Base-by-base conservation (phyloP, 2,888 invertebrate species). In the Auanema freiburgensis region DNA sequence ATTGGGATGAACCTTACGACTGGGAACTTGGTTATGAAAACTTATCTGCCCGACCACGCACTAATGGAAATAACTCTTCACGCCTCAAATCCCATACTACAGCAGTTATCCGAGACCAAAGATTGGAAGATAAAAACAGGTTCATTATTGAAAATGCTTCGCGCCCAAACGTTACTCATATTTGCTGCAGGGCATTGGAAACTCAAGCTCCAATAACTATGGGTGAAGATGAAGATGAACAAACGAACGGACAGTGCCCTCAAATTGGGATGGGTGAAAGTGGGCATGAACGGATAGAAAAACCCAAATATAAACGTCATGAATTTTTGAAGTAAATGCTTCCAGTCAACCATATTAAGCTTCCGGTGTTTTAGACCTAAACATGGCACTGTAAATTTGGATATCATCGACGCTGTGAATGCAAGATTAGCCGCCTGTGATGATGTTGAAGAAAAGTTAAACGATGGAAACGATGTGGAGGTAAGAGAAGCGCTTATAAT, bases 11-110 rank as follows among this genome's bases (percentile, higher is more conserved):
- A 58, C 79, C 83, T 12, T 81, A 72, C 65, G 83, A 83, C 63
- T 83, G 83, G 83, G 83, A 83, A 64, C 59, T 82, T 49, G 76
- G 76, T 24, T 84, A 83, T 62, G 84, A 83, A 64, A 84, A 83
- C 58, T 62, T 83, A 16, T 63, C 74, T 6, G 66, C 63, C 8
- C 63, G 67, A 24, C 55, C 58, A 54, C 55, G 63, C 56, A 44
- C 66, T 12, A 74, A 74, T 62, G 76, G 72, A 18, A 74, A 70
- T 51, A 51, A 63, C 8, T 80, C 80, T 8, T 77, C 80, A 14
- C 58, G 80, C 12, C 52, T 79, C 59, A 76, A 78, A 46, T 81
- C 81, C 3, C 82, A 82, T 66, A 82, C 82, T 5, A 82, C 82
- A 11, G 82, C 82, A n/a, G 77, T 82, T 41, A 77, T 76, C 58